Base-by-base conservation (phyloP, 2,888 invertebrate genomes). In the Halictus ligatus region DNA sequence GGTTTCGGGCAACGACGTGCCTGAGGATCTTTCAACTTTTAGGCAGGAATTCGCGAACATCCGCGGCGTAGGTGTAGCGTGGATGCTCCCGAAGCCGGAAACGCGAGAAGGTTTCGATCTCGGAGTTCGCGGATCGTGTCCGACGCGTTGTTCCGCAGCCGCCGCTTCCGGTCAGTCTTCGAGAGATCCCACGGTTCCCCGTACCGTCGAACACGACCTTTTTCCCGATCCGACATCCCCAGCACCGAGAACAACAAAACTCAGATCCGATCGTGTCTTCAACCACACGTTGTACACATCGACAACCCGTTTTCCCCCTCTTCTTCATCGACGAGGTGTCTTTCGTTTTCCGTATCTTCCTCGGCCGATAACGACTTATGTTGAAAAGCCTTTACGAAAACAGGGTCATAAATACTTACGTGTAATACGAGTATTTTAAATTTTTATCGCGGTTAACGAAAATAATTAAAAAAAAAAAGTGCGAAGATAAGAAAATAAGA, bases 341-440 rank as follows among this genome's bases (percentile, higher is more conserved):
- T 76, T 83, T 86, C 80, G 81, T 88, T 83, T 81, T 88, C 88
- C 89, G 88, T 88, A 84, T 85, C 85, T 88, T 91, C 88, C 90
- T 93, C 90, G 93, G 93, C 92, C 93, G 90, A 92, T 89, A 92
- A 88, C 91, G 92, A 93, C 91, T 94, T 94, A 93, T 88, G 93
- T 94, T 94, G 92, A 91, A 90, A 94, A 94, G 94, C 94, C 94
- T 94, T 94, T 92, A 94, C 91, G 92, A 93, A 92, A 94, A 94
- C 94, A 94, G 94, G 94, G 94, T 94, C 93, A 92, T 93, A 93
- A 92, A 94, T 92, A 94, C 92, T 93, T 93, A 94, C 92, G 92
- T 92, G 91, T 94, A 89, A 93, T 93, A 92, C 92, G 91, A 92
- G 92, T 94, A 94, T 92, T 93, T 92, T 92, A 93, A 93, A 92